These are phyloP conservation scores for Megalops atlanticus DNA, from an alignment of 2,113 vertebrate genomes.

Conservation along the genomic window DNA sequence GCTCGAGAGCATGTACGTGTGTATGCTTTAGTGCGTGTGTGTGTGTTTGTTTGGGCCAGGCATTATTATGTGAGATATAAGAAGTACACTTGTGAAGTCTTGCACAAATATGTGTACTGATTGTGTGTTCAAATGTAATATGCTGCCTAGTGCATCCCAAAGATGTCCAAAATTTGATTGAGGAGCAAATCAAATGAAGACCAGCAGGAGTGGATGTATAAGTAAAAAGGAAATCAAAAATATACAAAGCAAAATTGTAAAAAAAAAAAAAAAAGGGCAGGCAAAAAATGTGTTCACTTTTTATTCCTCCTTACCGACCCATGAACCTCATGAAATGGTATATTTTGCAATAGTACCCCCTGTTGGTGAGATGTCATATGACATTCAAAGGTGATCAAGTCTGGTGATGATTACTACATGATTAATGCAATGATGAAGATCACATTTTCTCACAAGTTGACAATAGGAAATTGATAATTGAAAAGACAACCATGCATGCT, in stretches of 20 bases:
- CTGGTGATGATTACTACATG: too few species aligned
- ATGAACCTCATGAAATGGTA: not conserved
- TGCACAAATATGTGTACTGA: too few species aligned
- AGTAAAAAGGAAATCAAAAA: not conserved
- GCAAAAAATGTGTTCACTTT: not conserved
- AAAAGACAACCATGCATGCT: not conserved
- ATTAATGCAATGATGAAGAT: too few species aligned
- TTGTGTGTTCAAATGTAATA: not conserved
- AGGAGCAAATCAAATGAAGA: too few species aligned
- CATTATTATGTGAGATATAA: not conserved
- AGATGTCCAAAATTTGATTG: not conserved
- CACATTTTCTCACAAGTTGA: not conserved
- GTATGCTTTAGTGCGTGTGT: not conserved
- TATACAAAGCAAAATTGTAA: slow-evolving; percentile 12
- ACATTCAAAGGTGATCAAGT: not conserved
- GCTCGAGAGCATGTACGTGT: not conserved
- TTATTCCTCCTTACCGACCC: not conserved
- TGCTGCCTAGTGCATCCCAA: not conserved
- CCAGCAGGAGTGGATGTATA: not conserved
- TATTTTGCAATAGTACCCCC: slow-evolving; percentile 22
- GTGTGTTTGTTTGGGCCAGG: not conserved
- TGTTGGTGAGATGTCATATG: slow-evolving; percentile 13
- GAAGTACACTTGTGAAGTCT: not conserved
- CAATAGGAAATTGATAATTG: too few species aligned
- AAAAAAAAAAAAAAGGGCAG: not conserved